Evolutionary conservation across 37 sponge, comb jelly and placozoan genomes (phyloP).

Genomic region (Axinella damicornis): DNA sequence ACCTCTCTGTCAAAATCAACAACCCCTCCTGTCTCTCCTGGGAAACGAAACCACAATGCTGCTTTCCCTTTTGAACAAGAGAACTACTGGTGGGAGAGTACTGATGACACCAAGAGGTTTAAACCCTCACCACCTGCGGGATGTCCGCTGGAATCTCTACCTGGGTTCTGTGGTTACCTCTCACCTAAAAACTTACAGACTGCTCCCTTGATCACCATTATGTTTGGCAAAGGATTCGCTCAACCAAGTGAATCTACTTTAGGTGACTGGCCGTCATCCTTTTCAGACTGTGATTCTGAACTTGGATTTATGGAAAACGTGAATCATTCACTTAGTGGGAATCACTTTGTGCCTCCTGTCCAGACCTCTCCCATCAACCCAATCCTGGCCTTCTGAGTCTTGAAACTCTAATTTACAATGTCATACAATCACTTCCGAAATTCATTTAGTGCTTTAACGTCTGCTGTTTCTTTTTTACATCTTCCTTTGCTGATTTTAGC

Average conservation of each 20-base stretch:
- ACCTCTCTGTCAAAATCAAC: background rate
- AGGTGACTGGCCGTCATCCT: slow-evolving; percentile 27
- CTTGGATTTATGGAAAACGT: background rate
- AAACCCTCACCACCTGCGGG: slow-evolving; percentile 33
- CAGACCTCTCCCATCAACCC: slow-evolving; percentile 37
- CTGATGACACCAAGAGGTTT: slow-evolving; percentile 55
- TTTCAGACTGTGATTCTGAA: background rate
- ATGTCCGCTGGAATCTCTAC: slow-evolving; percentile 30
- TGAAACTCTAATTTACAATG: background rate
- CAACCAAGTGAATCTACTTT: background rate
- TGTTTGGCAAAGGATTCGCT: slow-evolving; percentile 60
- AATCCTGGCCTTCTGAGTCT: slow-evolving; percentile 50
- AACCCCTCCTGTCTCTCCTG: slow-evolving; percentile 47
- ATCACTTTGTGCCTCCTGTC: slow-evolving; percentile 29
- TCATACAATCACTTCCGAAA: no score
- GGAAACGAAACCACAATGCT: slow-evolving; percentile 50
- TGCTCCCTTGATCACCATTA: slow-evolving; percentile 63
- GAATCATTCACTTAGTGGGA: background rate
- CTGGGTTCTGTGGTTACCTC: slow-evolving; percentile 30
- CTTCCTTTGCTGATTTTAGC: background rate
- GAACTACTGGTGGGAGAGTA: background rate
- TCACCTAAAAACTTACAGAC: slow-evolving; percentile 48
- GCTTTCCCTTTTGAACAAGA: slow-evolving; percentile 48
- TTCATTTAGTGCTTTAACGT: background rate
- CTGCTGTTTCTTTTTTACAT: background rate